Base-by-base conservation (phyloP, 2,113 vertebrate species). In the Thinocorus orbignyianus region DNA sequence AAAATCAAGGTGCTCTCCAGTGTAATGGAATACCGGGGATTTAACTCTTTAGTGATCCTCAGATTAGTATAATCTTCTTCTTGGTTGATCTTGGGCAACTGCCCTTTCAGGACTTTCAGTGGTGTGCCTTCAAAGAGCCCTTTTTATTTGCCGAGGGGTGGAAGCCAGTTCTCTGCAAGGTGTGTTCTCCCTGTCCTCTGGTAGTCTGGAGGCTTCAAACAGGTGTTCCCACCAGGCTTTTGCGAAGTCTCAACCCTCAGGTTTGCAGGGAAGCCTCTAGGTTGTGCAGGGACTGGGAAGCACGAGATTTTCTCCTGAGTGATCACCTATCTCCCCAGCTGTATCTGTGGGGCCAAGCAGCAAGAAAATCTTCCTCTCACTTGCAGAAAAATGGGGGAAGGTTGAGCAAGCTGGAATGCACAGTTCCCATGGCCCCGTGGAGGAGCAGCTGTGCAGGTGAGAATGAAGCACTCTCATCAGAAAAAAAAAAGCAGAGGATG, bases 31-130 rank as follows among this genome's bases (percentile, higher is more conserved):
- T 58, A 82, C 46, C 23, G 60, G 66, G 64, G 58, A 88, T 90
- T 95, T 89, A 83, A 58, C 60, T 93, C 60, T 65, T 81, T 54
- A 95, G 57, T 90, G 94, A 94, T 76, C 13, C 55, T 89, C 48
- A 57, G 58, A 86, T 92, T 89, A 87, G 57, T 66, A 76, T 92
- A 86, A 96, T 88, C 72, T 84, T 83, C 65, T 51, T 65, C 57
- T 76, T 74, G 25, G 37, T 49, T 65, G 46, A 51, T 94, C 72
- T 68, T 80, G 57, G 57, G 77, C 86, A 93, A 89, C 83, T 84
- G 61, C 77, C 49, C 77, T 95, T 91, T 93, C 88, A 92, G 70
- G 72, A 88, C 48, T 78, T 90, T 78, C 69, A 42, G 31, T 7
- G 5, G 23, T 33, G 31, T 49, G 37, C 20, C 69, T 92, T 92